A percentile compares a stretch with the other conserved stretches of the same genome.
phyloP scores from a whole-genome alignment of 2,113 vertebrate genomes.

The Podocnemis expansa region DNA sequence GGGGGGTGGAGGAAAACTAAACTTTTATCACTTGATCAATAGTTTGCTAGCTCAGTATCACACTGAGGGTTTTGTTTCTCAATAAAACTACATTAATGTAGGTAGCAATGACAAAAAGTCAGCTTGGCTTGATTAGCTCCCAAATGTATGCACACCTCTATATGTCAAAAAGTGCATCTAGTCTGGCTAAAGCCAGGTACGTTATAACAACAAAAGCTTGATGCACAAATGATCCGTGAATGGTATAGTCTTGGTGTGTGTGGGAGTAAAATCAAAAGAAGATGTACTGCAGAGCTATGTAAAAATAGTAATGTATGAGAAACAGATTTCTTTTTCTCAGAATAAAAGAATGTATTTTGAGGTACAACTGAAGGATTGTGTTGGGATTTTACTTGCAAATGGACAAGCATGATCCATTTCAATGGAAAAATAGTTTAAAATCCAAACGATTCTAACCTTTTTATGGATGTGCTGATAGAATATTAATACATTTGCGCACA shows the following conservation, averaged over 20 bases:
- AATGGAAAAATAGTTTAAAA: background rate
- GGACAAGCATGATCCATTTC: background rate
- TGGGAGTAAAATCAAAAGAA: background rate
- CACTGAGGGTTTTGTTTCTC: background rate
- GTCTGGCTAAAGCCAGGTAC: background rate
- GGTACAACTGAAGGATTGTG: background rate
- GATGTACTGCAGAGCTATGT: background rate
- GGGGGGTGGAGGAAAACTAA: background rate
- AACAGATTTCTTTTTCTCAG: background rate
- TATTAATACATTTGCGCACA: background rate
- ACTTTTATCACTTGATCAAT: background rate
- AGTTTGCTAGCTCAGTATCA: background rate
- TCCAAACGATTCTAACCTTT: background rate
- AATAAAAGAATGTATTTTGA: background rate
- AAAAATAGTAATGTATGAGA: background rate
- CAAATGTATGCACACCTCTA: background rate
- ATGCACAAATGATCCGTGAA: rapidly evolving
- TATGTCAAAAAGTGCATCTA: background rate
- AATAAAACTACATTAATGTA: background rate
- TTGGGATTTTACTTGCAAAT: background rate
- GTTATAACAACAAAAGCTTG: background rate
- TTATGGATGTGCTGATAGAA: background rate
- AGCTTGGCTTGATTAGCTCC: rapidly evolving
- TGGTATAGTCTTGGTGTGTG: background rate
- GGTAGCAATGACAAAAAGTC: background rate